phyloP scores from a whole-genome alignment of 2,797 vertebrate genomes.

The Sorex maritimensis region DNA sequence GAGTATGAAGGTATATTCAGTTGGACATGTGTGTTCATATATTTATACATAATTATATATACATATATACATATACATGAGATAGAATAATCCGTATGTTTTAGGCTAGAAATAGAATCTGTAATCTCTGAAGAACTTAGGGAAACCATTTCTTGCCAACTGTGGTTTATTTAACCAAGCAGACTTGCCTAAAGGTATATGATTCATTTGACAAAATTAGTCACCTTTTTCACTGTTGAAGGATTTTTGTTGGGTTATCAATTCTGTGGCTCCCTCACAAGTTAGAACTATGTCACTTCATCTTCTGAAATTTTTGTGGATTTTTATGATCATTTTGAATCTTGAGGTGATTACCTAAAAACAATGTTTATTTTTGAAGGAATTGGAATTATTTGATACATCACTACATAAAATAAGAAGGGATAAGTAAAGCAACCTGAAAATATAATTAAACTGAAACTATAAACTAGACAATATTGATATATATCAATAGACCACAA shows the following conservation, averaged over 20 bases:
- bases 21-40: background rate
- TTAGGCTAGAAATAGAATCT: background rate
- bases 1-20: background rate
- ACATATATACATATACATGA: too few relatives aligned
- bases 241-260: background rate
- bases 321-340: constrained; percentile 12
- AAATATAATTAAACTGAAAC: background rate
- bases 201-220: background rate
- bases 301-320: background rate
- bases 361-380: background rate
- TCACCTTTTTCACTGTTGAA: background rate
- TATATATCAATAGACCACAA: background rate
- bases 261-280: background rate
- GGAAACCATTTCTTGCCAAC: background rate
- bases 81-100: background rate
- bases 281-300: background rate
- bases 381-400: background rate
- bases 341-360: constrained; percentile 36
- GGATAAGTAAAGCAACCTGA: background rate
- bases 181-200: background rate
- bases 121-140: constrained; percentile 9
- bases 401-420: background rate
- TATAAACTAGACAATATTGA: background rate
- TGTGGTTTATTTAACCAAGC: background rate
- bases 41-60: too few relatives aligned